phyloP scores from a whole-genome alignment of 2,113 vertebrate species.

The Sylvilagus bachmani region DNA sequence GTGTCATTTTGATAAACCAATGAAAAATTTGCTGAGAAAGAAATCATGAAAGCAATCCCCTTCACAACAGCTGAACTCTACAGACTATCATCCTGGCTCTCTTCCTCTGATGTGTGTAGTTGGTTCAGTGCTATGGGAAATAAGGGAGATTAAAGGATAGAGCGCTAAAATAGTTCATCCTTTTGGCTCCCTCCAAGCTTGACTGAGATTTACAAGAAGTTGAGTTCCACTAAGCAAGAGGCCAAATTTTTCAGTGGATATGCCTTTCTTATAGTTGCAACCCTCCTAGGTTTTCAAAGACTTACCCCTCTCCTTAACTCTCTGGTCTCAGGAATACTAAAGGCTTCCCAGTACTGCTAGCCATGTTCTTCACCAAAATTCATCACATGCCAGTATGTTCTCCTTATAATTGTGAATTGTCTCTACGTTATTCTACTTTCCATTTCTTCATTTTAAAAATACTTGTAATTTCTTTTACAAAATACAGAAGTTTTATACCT shows the following conservation, averaged over 20 bases:
- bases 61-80: not conserved
- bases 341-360: not conserved
- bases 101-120: not conserved
- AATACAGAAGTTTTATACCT: too few species aligned
- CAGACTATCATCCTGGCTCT: not conserved
- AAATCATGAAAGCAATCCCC: too few species aligned
- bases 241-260: not conserved
- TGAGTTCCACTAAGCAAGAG: not conserved
- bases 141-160: not conserved
- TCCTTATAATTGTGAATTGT: not conserved
- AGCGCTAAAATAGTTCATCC: not conserved
- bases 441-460: too few species aligned
- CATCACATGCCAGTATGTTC: not conserved
- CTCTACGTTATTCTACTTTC: not conserved
- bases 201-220: not conserved
- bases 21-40: too few species aligned
- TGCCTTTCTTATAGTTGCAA: not conserved
- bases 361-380: not conserved
- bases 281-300: not conserved
- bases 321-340: not conserved
- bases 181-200: not conserved
- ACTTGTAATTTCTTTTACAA: too few species aligned
- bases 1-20: too few species aligned
- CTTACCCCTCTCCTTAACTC: not conserved
- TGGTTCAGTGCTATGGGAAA: not conserved